Percentiles rank a stretch among this genome's conserved stretches.
Conservation (phyloP, 2,113 vertebrate species). For the Megaptera novaeangliae region DNA sequence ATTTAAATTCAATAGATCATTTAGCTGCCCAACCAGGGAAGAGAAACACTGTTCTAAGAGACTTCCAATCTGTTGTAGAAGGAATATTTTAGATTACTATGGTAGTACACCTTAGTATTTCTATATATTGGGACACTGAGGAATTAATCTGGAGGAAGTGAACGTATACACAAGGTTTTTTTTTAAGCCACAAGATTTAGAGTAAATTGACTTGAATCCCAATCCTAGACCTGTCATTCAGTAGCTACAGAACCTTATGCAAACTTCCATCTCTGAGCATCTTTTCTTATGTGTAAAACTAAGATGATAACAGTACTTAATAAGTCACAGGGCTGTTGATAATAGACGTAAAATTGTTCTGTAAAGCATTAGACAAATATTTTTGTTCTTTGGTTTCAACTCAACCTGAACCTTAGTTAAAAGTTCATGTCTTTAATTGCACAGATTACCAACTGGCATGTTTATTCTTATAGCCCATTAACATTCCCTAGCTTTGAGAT, state of each 20-base stretch:
- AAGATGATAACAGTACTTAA: background rate
- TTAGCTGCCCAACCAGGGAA: background rate
- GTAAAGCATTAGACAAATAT: background rate
- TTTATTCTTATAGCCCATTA: background rate
- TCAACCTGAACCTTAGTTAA: background rate
- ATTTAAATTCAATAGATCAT: background rate
- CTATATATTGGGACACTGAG: background rate
- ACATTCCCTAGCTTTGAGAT: background rate
- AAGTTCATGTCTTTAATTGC: background rate
- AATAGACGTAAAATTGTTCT: conserved; percentile 10
- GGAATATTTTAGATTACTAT: background rate
- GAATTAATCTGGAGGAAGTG: conserved; percentile 21
- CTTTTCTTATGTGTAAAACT: background rate
- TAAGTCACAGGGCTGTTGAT: background rate
- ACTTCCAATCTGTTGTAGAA: background rate
- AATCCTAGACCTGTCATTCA: background rate
- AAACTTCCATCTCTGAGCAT: background rate
- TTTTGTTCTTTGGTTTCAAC: conserved; percentile 15
- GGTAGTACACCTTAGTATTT: background rate
- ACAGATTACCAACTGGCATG: background rate
- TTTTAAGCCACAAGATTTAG: background rate
- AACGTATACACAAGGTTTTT: background rate
- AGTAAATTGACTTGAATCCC: background rate
- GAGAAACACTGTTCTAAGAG: background rate
- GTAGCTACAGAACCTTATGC: background rate